A percentile compares a stretch with the other conserved stretches of the same genome.
Conservation (phyloP, 2,888 invertebrate genomes). For the Agrypnus murinus region DNA sequence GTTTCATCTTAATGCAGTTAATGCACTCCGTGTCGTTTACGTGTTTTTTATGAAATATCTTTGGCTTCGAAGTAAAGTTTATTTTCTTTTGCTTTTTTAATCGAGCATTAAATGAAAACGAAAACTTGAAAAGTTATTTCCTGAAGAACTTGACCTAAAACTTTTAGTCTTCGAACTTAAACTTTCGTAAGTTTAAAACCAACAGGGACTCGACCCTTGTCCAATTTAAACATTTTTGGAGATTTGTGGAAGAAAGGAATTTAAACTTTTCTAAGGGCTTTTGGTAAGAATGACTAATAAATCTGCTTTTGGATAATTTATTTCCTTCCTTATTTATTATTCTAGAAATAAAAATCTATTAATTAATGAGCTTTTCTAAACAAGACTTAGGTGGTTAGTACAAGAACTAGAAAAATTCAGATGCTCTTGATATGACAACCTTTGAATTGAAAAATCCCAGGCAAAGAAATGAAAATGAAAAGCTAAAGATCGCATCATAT, state of each 20-base stretch:
- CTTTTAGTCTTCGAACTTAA: background rate
- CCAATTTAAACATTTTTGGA: background rate
- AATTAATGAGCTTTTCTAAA: background rate
- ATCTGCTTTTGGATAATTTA: background rate
- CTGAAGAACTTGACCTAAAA: background rate
- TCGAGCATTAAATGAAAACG: no score
- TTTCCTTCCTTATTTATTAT: background rate
- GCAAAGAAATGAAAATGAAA: constrained; percentile 20
- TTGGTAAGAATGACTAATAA: background rate
- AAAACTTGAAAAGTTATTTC: no score
- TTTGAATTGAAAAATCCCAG: background rate
- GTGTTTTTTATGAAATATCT: no score
- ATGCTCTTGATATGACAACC: no score
- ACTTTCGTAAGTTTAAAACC: background rate
- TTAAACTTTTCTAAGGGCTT: background rate
- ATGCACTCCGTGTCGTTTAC: no score
- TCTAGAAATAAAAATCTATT: background rate
- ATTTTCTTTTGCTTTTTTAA: no score
- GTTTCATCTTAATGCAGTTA: no score
- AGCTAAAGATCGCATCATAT: constrained; percentile 7
- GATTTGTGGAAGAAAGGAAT: background rate
- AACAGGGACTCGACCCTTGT: background rate
- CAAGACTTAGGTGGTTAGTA: background rate
- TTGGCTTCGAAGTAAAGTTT: no score
- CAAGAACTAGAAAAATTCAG: background rate